A percentile compares a stretch with the other conserved stretches of the same genome.
phyloP scores from a whole-genome alignment of 2,888 invertebrate species.

The Drosophila mimica region DNA sequence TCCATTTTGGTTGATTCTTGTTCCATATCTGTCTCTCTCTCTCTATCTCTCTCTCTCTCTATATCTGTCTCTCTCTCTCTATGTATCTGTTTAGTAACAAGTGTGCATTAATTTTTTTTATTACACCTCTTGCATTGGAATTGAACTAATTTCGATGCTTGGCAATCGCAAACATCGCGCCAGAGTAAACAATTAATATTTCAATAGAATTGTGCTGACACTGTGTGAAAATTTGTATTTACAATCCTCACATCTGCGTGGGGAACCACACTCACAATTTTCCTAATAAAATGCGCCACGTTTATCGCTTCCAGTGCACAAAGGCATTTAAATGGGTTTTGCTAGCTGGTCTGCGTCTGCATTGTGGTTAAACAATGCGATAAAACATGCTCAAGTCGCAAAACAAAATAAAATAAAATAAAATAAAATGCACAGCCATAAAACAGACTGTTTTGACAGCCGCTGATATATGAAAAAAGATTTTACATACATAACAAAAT shows the following conservation, averaged over 20 bases:
- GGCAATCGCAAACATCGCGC: constrained; percentile 40
- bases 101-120: constrained; percentile 35
- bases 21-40: neutral
- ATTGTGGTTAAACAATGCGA: constrained; percentile 28
- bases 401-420: no score
- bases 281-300: constrained; percentile 52
- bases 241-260: neutral
- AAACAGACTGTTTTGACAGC: constrained; percentile 40
- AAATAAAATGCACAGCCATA: constrained; percentile 50
- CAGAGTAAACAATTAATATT: constrained; percentile 65
- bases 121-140: constrained; percentile 36
- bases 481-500: neutral
- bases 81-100: constrained; percentile 32
- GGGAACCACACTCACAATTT: constrained; percentile 9
- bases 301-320: constrained; percentile 39
- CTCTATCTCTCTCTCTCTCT: no score
- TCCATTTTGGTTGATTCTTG: constrained; percentile 10
- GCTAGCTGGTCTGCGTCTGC: constrained; percentile 8
- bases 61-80: neutral
- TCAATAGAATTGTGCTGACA: constrained; percentile 24
- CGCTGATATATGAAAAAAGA: constrained; percentile 4
- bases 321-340: constrained; percentile 20
- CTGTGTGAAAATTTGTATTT: constrained; percentile 19
- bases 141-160: constrained; percentile 45
- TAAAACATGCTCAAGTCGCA: constrained; percentile 17